A percentile compares a stretch with the other conserved stretches of the same genome.
Conservation (phyloP, 2,797 vertebrate genomes). For the Monodelphis domestica region DNA sequence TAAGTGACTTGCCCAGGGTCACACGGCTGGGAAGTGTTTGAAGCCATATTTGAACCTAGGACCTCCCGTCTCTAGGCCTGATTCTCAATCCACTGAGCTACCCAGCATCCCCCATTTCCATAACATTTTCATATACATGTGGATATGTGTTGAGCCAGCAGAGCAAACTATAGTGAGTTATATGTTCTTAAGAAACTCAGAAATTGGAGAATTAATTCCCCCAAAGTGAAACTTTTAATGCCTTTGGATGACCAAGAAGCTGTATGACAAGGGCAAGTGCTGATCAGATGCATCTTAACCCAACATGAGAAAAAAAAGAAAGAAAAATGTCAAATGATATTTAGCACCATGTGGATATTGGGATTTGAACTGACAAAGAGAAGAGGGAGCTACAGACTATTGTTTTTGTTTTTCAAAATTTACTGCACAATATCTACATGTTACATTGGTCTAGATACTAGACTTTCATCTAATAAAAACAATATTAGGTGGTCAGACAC, state of each 20-base stretch:
- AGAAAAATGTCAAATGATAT: not conserved
- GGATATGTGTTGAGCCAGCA: not conserved
- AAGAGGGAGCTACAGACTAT: not conserved
- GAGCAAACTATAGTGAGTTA: not conserved
- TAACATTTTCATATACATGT: too few species aligned
- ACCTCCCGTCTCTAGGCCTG: too few species aligned
- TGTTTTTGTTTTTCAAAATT: not conserved
- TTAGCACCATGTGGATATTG: not conserved
- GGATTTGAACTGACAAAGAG: not conserved
- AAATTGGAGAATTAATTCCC: not conserved
- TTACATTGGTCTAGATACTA: not conserved
- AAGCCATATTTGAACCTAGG: too few species aligned
- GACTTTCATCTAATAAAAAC: not conserved
- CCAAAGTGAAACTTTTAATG: not conserved
- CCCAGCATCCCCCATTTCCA: too few species aligned
- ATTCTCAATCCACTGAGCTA: too few species aligned
- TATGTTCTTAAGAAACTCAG: not conserved
- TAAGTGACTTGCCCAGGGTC: too few species aligned
- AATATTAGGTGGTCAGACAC: not conserved
- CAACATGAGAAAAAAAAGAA: not conserved
- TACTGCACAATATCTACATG: not conserved
- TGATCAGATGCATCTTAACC: not conserved
- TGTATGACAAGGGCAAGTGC: not conserved
- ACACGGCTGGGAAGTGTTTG: too few species aligned
- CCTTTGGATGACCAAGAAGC: not conserved